Base-by-base conservation (phyloP, 2,888 invertebrate genomes). In the Lochmaea capreae region DNA sequence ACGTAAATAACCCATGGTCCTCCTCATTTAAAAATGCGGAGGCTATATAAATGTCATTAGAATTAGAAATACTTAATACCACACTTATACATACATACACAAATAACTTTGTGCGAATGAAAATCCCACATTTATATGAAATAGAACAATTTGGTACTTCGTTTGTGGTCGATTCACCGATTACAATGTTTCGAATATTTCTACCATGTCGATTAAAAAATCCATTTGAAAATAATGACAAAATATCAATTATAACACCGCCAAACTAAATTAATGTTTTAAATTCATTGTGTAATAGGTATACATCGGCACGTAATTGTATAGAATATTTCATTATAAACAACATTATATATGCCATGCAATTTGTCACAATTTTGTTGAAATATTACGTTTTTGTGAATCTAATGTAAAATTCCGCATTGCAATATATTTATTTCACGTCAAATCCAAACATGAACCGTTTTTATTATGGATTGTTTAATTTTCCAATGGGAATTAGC, bases 381-480 rank as follows among this genome's bases (percentile, higher is more conserved):
- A 69, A 69, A 69, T 69, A 69, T 69, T 62, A 18, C 69, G 33
- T 62, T 69, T 69, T 69, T 69, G 69, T 61, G 52, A 62, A 62
- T 62, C 62, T 69, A 69, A 69, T 69, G 61, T 62, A 62, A 69
- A 62, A 69, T 39, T 46, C 69, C 22, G 69, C 62, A 62, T 49
- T 39, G 62, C 49, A 62, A 69, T 69, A 69, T 69, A 69, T 69
- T 69, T 69, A 69, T 69, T 69, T 61, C 62, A 26, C 42, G 54
- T 62, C 62, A n/a, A 59, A 33, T 22, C 5, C 69, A 62, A 68
- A 69, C 54, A 62, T 18, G 54, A 11, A n/a, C 52, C 26, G 62
- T 54, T 62, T 69, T 69, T 69, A 62, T 69, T 59, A 69, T 69
- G 52, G n/a, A 69, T 62, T 61, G 52, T 69, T 69, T 69, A 69